Evolutionary conservation across 2,888 invertebrate genomes (phyloP).

Genomic region (Lochmaea capreae): DNA sequence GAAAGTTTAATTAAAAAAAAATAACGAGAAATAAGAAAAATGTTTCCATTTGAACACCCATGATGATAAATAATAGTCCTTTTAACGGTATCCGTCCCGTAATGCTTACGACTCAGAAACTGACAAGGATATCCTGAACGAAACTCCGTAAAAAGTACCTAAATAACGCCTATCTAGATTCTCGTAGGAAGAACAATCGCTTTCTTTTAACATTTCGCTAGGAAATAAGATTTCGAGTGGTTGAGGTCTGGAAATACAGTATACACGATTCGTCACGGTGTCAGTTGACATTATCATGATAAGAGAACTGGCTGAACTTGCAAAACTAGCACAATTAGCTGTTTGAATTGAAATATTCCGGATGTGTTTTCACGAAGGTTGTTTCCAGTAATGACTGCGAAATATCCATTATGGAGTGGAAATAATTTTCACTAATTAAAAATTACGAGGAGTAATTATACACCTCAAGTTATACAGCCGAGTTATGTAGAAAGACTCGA

Average conservation of each 20-base stretch:
- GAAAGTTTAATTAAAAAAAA: no score
- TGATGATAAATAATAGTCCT: no score
- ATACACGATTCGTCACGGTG: conserved; percentile 15
- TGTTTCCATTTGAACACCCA: no score
- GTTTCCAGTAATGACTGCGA: not conserved
- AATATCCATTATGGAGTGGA: not conserved
- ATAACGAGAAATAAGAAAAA: no score
- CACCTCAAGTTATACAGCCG: no score
- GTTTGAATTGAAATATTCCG: conserved; percentile 24
- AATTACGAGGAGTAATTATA: no score
- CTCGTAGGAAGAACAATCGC: conserved; percentile 18
- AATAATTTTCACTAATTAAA: no score
- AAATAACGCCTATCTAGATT: conserved; percentile 11
- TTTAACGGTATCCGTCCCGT: not conserved
- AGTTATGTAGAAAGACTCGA: no score
- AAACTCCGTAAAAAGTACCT: not conserved
- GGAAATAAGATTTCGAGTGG: conserved; percentile 18
- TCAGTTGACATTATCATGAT: conserved; percentile 31
- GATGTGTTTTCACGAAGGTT: not conserved
- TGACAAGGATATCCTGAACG: not conserved
- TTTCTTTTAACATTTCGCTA: conserved; percentile 20
- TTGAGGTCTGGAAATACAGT: conserved; percentile 19
- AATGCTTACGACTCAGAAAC: not conserved
- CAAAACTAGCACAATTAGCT: conserved; percentile 14
- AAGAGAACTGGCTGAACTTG: conserved; percentile 17